Evolutionary conservation across 2,888 invertebrate genomes (phyloP).

Genomic region (Dryocosmus kuriphilus): DNA sequence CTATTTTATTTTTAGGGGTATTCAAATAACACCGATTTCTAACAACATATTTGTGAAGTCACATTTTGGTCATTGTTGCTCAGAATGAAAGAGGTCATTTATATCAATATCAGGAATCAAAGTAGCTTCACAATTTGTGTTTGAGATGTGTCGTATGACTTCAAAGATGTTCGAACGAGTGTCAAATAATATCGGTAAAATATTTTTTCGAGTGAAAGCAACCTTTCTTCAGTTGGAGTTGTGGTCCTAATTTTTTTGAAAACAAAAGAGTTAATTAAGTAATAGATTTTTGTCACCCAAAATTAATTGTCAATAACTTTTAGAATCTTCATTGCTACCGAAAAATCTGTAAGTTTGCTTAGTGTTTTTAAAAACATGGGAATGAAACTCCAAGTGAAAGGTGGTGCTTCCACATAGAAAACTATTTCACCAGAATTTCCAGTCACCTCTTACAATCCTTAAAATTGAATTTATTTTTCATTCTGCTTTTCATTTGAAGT

Average conservation of each 20-base stretch:
- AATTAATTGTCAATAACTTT: no score
- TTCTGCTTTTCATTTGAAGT: conserved; percentile 71
- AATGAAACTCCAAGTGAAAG: background rate
- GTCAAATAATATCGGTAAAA: background rate
- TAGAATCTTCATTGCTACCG: background rate
- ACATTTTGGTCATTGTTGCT: background rate
- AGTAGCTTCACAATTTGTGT: background rate
- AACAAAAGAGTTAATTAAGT: no score
- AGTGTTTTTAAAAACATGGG: background rate
- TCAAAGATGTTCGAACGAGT: background rate
- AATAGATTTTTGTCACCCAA: no score
- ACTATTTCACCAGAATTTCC: background rate
- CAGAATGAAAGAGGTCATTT: background rate
- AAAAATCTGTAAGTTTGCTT: background rate
- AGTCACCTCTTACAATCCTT: background rate
- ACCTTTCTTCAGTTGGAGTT: background rate
- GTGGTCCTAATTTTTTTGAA: no score
- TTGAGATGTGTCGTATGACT: background rate
- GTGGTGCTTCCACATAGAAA: background rate
- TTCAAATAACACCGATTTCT: conserved; percentile 1
- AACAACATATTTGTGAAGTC: background rate
- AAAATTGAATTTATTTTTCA: conserved; percentile 64
- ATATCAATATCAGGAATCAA: background rate
- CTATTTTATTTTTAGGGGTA: conserved; percentile 16
- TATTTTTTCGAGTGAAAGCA: background rate